Evolutionary conservation across 2,888 invertebrate species (phyloP), one percentile per base, ranked within the genome.

Genomic region (Azorinus chamasolen): DNA sequence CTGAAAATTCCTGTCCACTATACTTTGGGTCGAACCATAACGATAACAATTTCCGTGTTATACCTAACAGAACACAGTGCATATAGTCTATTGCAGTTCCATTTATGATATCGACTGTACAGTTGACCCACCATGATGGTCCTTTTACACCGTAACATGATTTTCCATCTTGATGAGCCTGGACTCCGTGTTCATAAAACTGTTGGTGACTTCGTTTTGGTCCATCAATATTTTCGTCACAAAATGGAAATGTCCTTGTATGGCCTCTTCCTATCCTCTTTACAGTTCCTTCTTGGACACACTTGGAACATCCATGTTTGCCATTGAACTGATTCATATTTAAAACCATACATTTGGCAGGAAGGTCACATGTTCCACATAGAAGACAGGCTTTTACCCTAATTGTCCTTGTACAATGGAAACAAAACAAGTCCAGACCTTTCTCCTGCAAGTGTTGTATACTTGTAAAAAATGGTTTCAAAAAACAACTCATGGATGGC

Each of bases 321-420:
- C 72, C 77, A 73, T 77, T 73, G 25, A 78, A 73, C 48, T 68
- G 73, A 14, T 39, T 59, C 69, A 73, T 77, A 20, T 77, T 77
- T 20, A 77, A 20, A 20, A 77, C 68, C 46, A 71, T 51, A 53
- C 55, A 53, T 43, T 68, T 77, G 0, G 77, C 72, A 32, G 77
- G 77, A 20, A 77, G 58, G 53, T 77, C 77, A 53, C 66, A 77
- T 39, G 77, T 77, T 16, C 77, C 71, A 77, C 72, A 66, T 0
- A 77, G 24, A 1, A 77, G 32, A 10, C 71, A 37, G 27, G 39
- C 68, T 14, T 57, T 25, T 5, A 65, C 57, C 12, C 18, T 43
- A 6, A 63, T 24, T 4, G 10, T 20, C n/a, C 20, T 37, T 39
- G 53, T 54, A 43, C 64, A 64, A 25, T 54, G 54, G 2, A 2